phyloP scores from a whole-genome alignment of 2,888 invertebrate species.

The Poecilus cupreus region DNA sequence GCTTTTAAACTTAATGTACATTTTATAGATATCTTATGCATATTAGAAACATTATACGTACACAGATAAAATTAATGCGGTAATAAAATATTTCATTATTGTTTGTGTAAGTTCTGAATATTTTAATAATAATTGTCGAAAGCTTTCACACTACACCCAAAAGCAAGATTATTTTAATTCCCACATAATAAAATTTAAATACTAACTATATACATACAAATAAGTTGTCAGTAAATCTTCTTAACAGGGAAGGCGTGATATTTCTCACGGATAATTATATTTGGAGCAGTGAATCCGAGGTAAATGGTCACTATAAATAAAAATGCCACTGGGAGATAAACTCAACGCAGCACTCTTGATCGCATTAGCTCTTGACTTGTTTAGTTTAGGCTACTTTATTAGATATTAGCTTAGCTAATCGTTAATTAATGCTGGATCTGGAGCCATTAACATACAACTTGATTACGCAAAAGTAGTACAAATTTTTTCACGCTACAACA shows the following conservation, averaged over 20 bases:
- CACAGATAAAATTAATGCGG: constrained; percentile 38
- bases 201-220: constrained; percentile 19
- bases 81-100: constrained; percentile 39
- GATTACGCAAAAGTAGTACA: constrained; percentile 22
- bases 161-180: constrained; percentile 33
- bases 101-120: constrained; percentile 30
- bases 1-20: constrained; percentile 21
- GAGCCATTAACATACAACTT: constrained; percentile 10
- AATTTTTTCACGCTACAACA: constrained; percentile 27
- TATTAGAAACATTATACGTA: constrained; percentile 44
- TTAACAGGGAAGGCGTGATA: background rate
- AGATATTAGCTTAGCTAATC: constrained; percentile 36
- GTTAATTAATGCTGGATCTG: constrained; percentile 8
- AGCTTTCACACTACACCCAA: constrained; percentile 35
- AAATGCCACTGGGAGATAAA: constrained; percentile 2
- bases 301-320: background rate
- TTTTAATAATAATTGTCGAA: constrained; percentile 25
- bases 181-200: constrained; percentile 40
- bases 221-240: constrained; percentile 6
- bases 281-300: background rate
- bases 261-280: constrained; percentile 9
- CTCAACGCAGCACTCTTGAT: background rate
- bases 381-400: background rate
- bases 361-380: constrained; percentile 3
- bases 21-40: constrained; percentile 40